A percentile compares a stretch with the other conserved stretches of the same genome.
Evolutionary conservation across 2,888 invertebrate species (phyloP).

Genomic region (Cataglyphis albicans): DNA sequence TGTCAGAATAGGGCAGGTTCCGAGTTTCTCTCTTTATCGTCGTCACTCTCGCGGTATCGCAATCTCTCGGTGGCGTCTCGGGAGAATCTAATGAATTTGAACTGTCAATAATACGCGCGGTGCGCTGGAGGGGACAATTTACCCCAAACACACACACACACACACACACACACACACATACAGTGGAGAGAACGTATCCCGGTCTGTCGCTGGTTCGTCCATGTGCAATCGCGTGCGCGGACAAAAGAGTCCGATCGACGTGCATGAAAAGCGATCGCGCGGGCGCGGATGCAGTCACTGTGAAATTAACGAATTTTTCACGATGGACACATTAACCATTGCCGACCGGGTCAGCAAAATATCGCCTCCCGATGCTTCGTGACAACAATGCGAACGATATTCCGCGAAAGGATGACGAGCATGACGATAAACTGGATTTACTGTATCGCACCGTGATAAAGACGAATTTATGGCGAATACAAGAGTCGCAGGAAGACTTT

Average conservation of each 20-base stretch:
- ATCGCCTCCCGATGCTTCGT: constrained; percentile 70
- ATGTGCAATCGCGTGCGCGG: constrained; percentile 20
- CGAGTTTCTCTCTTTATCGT: constrained; percentile 24
- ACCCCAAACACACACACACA: constrained; percentile 53
- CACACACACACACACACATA: constrained; percentile 66
- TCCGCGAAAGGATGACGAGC: constrained; percentile 55
- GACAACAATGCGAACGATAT: constrained; percentile 69
- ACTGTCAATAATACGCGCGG: constrained; percentile 77
- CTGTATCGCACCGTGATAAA: constrained; percentile 31
- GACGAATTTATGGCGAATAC: constrained; percentile 46
- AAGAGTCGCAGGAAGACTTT: not conserved
- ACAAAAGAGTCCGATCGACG: constrained; percentile 53
- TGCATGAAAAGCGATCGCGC: constrained; percentile 56
- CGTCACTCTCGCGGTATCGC: constrained; percentile 40
- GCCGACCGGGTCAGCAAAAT: constrained; percentile 72
- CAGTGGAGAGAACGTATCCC: constrained; percentile 54
- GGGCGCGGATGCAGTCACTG: constrained; percentile 76
- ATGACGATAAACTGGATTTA: constrained; percentile 58
- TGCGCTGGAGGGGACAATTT: constrained; percentile 57
- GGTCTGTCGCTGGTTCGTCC: constrained; percentile 58
- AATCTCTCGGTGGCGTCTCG: constrained; percentile 55
- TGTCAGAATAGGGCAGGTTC: not conserved
- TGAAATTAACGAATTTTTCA: constrained; percentile 82
- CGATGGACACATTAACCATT: constrained; percentile 77
- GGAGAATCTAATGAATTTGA: constrained; percentile 79